phyloP scores from a whole-genome alignment of 1,140 invertebrate species.

The Pogonomyrmex barbatus region DNA sequence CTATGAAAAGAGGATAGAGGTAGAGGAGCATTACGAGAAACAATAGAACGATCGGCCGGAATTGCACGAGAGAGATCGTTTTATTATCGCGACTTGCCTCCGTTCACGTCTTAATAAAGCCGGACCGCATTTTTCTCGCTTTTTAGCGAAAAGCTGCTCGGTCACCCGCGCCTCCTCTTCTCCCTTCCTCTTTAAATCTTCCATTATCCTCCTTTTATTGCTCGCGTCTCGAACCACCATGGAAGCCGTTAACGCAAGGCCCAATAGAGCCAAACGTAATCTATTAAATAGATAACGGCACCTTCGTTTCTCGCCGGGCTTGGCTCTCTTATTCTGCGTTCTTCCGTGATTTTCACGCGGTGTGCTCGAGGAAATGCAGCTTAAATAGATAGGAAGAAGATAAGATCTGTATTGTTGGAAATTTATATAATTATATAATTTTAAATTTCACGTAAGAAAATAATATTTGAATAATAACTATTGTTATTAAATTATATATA shows the following conservation, averaged over 20 bases:
- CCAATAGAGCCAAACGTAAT: constrained; percentile 76
- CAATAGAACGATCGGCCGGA: constrained; percentile 69
- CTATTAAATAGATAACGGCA: constrained; percentile 78
- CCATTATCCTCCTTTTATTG: constrained; percentile 76
- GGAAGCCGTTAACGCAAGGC: constrained; percentile 75
- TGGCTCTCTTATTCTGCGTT: neutral
- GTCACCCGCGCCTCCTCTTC: constrained; percentile 8
- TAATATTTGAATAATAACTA: neutral
- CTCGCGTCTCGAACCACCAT: constrained; percentile 53
- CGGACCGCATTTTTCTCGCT: constrained; percentile 50
- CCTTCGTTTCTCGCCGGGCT: constrained; percentile 24
- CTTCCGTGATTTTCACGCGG: constrained; percentile 28
- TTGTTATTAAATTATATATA: neutral
- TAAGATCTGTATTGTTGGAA: constrained; percentile 1
- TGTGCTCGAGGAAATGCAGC: constrained; percentile 17
- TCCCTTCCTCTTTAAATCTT: constrained; percentile 54
- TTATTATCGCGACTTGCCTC: constrained; percentile 67
- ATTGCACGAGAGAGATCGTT: constrained; percentile 64
- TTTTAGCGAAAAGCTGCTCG: constrained; percentile 69
- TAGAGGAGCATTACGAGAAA: constrained; percentile 64
- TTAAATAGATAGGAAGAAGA: constrained; percentile 3
- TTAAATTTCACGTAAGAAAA: neutral
- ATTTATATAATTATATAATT: too few species aligned
- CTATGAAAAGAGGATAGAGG: constrained; percentile 21
- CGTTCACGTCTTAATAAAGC: constrained; percentile 73